Base-by-base conservation (phyloP, 1,140 invertebrate genomes). In the Drosophila paulistorum region DNA sequence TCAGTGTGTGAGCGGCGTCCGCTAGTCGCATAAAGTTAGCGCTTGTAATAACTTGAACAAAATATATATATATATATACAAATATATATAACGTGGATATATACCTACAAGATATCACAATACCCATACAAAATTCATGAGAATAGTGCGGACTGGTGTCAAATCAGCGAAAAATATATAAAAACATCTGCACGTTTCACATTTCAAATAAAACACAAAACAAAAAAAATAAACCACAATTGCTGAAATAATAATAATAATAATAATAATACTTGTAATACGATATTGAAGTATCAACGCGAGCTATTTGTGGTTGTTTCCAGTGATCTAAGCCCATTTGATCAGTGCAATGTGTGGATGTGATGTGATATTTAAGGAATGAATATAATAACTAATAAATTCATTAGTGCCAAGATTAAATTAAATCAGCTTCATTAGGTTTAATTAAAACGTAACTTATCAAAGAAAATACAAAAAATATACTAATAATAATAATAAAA, bases 391-490 rank as follows among this genome's bases (percentile, higher is more conserved):
- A 55, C 69, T 75, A 79, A 81, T 90, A 90, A 89, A 81, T 89
- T 89, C 80, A 89, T 89, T 89, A 89, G 84, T 77, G 77, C 65
- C 68, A 86, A 71, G 83, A 84, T 89, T 89, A 90, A 89, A 89
- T 89, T 89, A 89, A 89, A 89, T 89, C 84, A 89, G 84, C 80
- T 81, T 89, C 81, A 89, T 71, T 74, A 89, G 71, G 71, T 77
- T 89, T 89, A 89, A 89, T 89, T 89, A 89, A 89, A 81, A 84
- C 74, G 77, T 79, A 89, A 83, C 84, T 90, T 84, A 84, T 74
- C 84, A 74, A 51, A 67, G 48, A 63, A 48, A 11, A 48, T 63
- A 69, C 1, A 7, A 57, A 78, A 79, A 30, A 63, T 30, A 26
- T 14, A 26, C 30, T 62, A 68, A 6, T 13, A 55, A 79, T 73